Base-by-base conservation (phyloP, 2,113 vertebrate species). In the Neodontobutis hainanensis region DNA sequence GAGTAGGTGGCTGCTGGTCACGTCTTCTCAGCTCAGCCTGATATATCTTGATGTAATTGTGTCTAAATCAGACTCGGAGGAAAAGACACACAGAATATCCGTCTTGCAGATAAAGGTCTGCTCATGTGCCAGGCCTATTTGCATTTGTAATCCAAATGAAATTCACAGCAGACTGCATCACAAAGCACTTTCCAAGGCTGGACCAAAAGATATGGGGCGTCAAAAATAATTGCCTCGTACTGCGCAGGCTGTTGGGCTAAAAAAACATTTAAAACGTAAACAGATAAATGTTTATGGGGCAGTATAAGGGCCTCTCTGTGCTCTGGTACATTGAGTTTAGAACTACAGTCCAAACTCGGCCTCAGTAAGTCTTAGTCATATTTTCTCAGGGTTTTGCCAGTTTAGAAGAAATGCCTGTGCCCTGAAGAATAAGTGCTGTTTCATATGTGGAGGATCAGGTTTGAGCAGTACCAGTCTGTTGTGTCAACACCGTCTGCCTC, bases 221-320 rank as follows among this genome's bases (percentile, higher is more conserved):
- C 35, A 47, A 55, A 60, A 46, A 32, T 66, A 50, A 27, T 72
- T 53, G 47, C 46, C 16, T 49, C 77, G 83, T 73, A 78, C 75
- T 86, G 57, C 38, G 79, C 69, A 70, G 85, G 77, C 81, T 71
- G 66, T 66, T 79, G 61, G 57, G 60, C 73, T 84, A 68, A 45
- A 69, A 78, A 83, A 69, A 47, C 11, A 73, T 77, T 82, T 68
- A 27, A 60, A 70, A 81, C 48, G 70, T 60, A 80, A 81, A 83
- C 71, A 72, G 70, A 77, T 80, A 62, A 66, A 76, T 8, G 57
- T 86, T 83, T 83, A 82, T 83, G 66, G 78, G 66, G 50, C 59
- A 56, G 58, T 75, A 66, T 78, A 81, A 52, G 42, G 44, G 11
- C 34, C 14, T 57, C 55, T 58, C 19, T 52, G 34, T 2, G 9